A percentile compares a stretch with the other conserved stretches of the same genome.
These are phyloP conservation scores for Cryptotermes secundus DNA, from an alignment of 1,140 invertebrate species.

Conservation along the genomic window DNA sequence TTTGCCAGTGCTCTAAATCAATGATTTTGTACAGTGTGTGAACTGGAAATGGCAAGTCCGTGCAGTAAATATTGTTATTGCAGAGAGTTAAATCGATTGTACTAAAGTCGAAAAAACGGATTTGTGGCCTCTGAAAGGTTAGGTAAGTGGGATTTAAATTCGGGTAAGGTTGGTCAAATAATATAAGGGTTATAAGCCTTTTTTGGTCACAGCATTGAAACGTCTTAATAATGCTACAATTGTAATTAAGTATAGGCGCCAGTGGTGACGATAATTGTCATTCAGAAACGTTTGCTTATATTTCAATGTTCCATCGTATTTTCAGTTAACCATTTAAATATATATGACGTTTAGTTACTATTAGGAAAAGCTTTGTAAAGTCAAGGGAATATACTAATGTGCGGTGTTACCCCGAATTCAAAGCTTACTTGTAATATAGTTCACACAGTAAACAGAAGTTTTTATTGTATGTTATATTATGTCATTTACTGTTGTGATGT, in stretches of 20 bases:
- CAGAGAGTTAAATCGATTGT: background rate
- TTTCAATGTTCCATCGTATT: too few species aligned
- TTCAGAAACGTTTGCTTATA: background rate
- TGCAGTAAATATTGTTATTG: background rate
- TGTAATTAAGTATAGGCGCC: background rate
- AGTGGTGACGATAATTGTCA: background rate
- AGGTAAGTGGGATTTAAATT: constrained; percentile 2
- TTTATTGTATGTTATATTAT: too few species aligned
- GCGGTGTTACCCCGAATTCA: too few species aligned
- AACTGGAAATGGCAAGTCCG: constrained; percentile 19
- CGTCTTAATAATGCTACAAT: background rate
- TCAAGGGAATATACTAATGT: too few species aligned
- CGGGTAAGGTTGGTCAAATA: background rate
- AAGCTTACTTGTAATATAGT: too few species aligned
- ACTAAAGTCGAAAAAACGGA: background rate
- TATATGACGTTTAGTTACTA: too few species aligned
- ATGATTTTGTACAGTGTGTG: constrained; percentile 34
- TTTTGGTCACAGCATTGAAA: background rate
- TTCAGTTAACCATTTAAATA: too few species aligned
- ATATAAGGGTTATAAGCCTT: background rate
- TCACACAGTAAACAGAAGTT: too few species aligned
- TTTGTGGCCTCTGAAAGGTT: background rate
- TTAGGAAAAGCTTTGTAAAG: too few species aligned
- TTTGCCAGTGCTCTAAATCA: constrained; percentile 35
- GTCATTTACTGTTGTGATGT: too few species aligned